phyloP scores from a whole-genome alignment of 2,797 vertebrate genomes.

The Manis pentadactyla region DNA sequence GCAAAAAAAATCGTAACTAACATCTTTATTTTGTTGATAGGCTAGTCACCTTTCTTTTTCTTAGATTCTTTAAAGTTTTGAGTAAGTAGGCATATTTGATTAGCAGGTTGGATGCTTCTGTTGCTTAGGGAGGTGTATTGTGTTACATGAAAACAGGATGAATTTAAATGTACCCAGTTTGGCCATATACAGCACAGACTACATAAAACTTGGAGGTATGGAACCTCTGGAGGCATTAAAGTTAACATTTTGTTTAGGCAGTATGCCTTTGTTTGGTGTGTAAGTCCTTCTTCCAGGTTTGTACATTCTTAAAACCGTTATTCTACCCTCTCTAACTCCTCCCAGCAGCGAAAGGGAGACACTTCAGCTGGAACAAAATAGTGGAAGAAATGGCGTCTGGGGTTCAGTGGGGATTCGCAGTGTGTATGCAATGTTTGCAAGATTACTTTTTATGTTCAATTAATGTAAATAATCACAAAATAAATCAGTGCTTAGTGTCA shows the following conservation, averaged over 20 bases:
- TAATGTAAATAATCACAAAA: conserved; percentile 77
- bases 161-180: conserved; percentile 78
- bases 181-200: conserved; percentile 74
- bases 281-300: conserved; percentile 89
- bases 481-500: conserved; percentile 76
- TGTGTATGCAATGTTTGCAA: conserved; percentile 86
- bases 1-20: conserved; percentile 60
- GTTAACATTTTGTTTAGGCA: conserved; percentile 84
- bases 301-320: conserved; percentile 84
- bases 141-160: conserved; percentile 74
- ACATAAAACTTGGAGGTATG: conserved; percentile 68
- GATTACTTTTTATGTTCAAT: conserved; percentile 81
- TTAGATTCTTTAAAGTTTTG: conserved; percentile 79
- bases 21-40: conserved; percentile 73
- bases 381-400: conserved; percentile 87
- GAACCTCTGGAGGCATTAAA: conserved; percentile 81
- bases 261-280: conserved; percentile 85
- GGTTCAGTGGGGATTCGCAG: conserved; percentile 85
- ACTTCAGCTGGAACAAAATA: conserved; percentile 85
- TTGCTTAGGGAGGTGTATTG: conserved; percentile 83
- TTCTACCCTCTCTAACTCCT: conserved; percentile 82
- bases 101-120: conserved; percentile 83
- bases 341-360: conserved; percentile 85
- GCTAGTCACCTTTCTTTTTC: conserved; percentile 84
- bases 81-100: conserved; percentile 79